Evolutionary conservation across 2,888 invertebrate genomes (phyloP).

Genomic region (Halocaridina rubra): DNA sequence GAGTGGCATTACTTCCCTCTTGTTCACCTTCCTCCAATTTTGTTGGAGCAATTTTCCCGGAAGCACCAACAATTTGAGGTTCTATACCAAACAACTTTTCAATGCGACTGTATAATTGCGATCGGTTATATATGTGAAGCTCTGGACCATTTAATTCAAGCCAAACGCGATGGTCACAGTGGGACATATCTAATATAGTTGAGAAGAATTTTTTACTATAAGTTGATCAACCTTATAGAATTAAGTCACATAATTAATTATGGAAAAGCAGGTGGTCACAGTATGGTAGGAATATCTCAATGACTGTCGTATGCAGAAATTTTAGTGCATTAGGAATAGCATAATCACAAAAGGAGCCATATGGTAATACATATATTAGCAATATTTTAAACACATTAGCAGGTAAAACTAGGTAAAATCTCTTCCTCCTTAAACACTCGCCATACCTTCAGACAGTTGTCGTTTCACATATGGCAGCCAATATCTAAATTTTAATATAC

Average conservation of each 20-base stretch:
- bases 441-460: constrained; percentile 96
- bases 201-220: no score
- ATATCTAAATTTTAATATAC: constrained; percentile 97
- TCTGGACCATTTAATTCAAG: constrained; percentile 94
- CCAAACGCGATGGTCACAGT: constrained; percentile 91
- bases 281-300: no score
- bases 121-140: constrained; percentile 93
- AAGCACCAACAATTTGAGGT: constrained; percentile 69
- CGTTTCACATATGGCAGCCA: constrained; percentile 96
- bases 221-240: no score
- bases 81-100: constrained; percentile 90
- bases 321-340: no score
- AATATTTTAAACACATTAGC: no score
- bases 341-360: no score
- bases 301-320: no score
- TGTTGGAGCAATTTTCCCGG: constrained; percentile 70
- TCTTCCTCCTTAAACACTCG: no score
- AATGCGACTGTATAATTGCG: constrained; percentile 84
- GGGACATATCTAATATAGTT: constrained; percentile 83
- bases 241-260: no score
- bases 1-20: background rate
- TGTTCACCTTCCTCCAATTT: constrained; percentile 33
- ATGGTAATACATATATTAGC: no score
- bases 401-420: no score
- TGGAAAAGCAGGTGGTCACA: no score